These are phyloP conservation scores for Nomada ferruginata DNA, from an alignment of 2,888 invertebrate species.

Conservation along the genomic window DNA sequence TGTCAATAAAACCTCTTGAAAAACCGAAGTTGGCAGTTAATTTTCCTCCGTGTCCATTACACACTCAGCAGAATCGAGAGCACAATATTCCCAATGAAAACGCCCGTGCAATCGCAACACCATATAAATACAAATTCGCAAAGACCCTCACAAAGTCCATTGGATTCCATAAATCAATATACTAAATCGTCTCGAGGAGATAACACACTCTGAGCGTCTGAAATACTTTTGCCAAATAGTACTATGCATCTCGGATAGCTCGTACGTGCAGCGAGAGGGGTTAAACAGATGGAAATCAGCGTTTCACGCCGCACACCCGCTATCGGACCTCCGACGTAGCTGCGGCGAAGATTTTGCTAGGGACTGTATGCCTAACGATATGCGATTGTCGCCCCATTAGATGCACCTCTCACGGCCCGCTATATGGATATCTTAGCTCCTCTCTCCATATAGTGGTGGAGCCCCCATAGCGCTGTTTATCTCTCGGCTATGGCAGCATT, in stretches of 20 bases:
- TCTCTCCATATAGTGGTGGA: constrained; percentile 71
- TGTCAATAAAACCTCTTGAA: no score
- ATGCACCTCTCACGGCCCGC: constrained; percentile 77
- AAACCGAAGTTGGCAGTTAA: no score
- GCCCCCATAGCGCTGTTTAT: constrained; percentile 77
- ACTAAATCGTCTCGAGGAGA: neutral
- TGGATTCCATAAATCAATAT: no score
- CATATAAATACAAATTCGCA: no score
- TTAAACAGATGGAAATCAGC: constrained; percentile 40
- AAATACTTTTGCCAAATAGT: neutral
- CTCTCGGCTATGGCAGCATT: constrained; percentile 71
- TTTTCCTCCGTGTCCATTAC: no score
- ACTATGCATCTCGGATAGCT: no score
- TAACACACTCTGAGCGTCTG: neutral
- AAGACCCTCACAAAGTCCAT: no score
- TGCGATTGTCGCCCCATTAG: constrained; percentile 82
- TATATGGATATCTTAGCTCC: constrained; percentile 77
- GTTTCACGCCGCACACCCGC: constrained; percentile 31
- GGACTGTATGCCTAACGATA: constrained; percentile 81
- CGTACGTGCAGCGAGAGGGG: neutral
- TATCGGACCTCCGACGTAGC: constrained; percentile 68
- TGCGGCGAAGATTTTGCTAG: constrained; percentile 64
- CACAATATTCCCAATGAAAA: no score
- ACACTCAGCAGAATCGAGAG: no score
- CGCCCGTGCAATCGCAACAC: no score